phyloP scores from a whole-genome alignment of 53 echinoderm and acorn worm genomes.

The Arbacia lixula region DNA sequence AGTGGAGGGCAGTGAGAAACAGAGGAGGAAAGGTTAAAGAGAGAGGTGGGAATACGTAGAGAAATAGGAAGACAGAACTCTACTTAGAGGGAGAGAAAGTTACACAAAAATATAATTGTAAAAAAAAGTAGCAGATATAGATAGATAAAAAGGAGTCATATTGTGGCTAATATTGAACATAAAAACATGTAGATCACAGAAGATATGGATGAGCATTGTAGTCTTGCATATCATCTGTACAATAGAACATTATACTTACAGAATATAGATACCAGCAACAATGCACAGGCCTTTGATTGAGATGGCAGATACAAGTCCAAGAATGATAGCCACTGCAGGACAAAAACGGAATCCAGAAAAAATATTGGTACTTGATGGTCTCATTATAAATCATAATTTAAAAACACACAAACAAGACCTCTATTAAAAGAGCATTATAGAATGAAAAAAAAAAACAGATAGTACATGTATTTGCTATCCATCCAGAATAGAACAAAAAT shows the following conservation, averaged over 20 bases:
- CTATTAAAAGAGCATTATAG: too few relatives aligned
- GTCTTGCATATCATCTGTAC: too few relatives aligned
- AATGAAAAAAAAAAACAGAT: too few relatives aligned
- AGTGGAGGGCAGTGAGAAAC: not conserved
- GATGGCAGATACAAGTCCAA: conserved; percentile 62
- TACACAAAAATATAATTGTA: too few relatives aligned
- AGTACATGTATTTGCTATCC: too few relatives aligned
- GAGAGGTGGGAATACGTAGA: not conserved
- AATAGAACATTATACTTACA: conserved; percentile 82
- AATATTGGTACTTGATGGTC: not conserved
- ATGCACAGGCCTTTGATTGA: conserved; percentile 61
- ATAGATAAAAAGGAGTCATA: too few relatives aligned
- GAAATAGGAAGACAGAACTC: not conserved
- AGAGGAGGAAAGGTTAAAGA: conserved; percentile 5
- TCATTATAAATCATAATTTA: not conserved
- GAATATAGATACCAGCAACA: conserved; percentile 74
- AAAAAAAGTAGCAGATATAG: too few relatives aligned
- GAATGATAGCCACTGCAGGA: conserved; percentile 64
- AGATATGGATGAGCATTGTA: too few relatives aligned
- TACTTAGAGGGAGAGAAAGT: too few relatives aligned
- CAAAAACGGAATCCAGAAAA: not conserved
- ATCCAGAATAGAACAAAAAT: too few relatives aligned
- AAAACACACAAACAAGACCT: not conserved
- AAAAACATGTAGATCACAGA: too few relatives aligned
- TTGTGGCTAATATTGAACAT: too few relatives aligned